phyloP scores from a whole-genome alignment of 2,888 invertebrate genomes.

The Trypoxylon attenuatum region DNA sequence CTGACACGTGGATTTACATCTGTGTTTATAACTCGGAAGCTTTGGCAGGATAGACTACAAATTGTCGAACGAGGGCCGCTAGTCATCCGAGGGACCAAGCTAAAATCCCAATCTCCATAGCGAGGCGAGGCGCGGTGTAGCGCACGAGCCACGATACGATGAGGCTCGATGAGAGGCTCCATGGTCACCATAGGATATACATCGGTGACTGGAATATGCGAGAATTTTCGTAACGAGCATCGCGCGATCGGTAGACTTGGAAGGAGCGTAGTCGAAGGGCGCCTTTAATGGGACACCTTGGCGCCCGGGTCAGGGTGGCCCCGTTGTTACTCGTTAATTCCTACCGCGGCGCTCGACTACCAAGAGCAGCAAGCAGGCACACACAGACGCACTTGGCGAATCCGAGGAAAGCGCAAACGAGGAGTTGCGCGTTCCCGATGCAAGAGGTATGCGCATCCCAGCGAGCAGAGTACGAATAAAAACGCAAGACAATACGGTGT shows the following conservation, averaged over 20 bases:
- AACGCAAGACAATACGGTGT: slow-evolving; percentile 73
- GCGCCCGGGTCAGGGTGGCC: slow-evolving; percentile 58
- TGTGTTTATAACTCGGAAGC: slow-evolving; percentile 36
- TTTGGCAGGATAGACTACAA: slow-evolving; percentile 24
- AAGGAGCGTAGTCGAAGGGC: slow-evolving; percentile 23
- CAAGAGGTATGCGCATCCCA: slow-evolving; percentile 25
- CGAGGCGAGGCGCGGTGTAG: slow-evolving; percentile 17
- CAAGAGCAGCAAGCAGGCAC: slow-evolving; percentile 17
- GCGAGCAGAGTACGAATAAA: slow-evolving; percentile 60
- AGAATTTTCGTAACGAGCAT: not conserved
- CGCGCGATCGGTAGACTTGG: not conserved
- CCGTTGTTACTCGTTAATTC: slow-evolving; percentile 62
- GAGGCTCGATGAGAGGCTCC: too few species aligned
- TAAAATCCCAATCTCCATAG: slow-evolving; percentile 38
- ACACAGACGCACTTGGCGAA: slow-evolving; percentile 28
- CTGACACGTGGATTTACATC: slow-evolving; percentile 25
- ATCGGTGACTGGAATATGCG: too few species aligned
- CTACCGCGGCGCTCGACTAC: slow-evolving; percentile 19
- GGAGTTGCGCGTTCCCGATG: too few species aligned
- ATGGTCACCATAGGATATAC: too few species aligned
- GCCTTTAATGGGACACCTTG: slow-evolving; percentile 64
- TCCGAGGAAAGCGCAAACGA: slow-evolving; percentile 41
- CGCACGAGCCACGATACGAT: not conserved
- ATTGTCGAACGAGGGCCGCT: slow-evolving; percentile 15
- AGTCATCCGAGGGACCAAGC: slow-evolving; percentile 1